Base-by-base conservation (phyloP, 2,888 invertebrate species). In the Helicoverpa assulta region DNA sequence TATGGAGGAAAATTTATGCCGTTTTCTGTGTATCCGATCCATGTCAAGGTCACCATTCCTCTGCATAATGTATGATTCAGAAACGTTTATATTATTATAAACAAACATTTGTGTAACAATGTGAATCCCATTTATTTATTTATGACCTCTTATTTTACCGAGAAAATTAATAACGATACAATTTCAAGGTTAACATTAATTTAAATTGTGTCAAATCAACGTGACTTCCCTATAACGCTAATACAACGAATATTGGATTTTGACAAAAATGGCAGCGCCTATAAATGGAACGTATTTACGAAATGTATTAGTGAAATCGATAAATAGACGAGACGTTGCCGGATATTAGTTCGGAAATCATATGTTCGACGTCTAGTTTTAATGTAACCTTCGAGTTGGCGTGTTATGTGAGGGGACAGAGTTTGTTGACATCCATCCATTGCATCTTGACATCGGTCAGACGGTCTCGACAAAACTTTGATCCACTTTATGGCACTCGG, bases 261-360 rank as follows among this genome's bases (percentile, higher is more conserved):
- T 59, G 33, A 16, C 37, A 54, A 57, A 57, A 58, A n/a, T 33
- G 58, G 62, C 52, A 50, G 52, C 47, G 54, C 59, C 50, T 67
- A 51, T 78, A 61, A 65, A 70, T 51, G 54, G 60, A 52, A 70
- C 33, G 68, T 53, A 71, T 81, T 79, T 73, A 77, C 63, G 65
- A 80, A 76, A 69, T 69, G 57, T 78, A 77, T 79, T 72, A 74
- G 69, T 67, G 56, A 62, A 73, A 70, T 72, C 58, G 66, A 67
- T 70, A 79, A 75, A 79, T 64, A 73, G 55, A 77, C 60, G 70
- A 26, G 26, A 71, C 57, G 73, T 59, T 72, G 70, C 52, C 89
- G 92, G 93, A 92, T 91, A 92, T 93, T 91, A 87, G 84, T 88
- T 87, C 88, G 91, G 91, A 91, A 90, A 91, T 91, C 81, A 87